phyloP scores from a whole-genome alignment of 2,113 vertebrate species.

The Oceanodroma tethys region DNA sequence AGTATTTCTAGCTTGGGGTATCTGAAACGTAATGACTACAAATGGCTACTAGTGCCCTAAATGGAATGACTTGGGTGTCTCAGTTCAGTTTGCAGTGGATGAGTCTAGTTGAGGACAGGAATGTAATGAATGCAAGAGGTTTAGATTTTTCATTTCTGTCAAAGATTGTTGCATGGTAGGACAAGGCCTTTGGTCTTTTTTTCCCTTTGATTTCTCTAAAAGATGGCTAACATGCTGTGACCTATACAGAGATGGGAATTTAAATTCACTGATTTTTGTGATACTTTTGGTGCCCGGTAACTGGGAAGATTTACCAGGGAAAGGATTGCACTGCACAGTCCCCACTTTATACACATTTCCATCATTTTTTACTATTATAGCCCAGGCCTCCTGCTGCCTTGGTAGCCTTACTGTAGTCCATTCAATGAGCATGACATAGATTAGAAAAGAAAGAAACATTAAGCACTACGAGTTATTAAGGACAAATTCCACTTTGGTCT shows the following conservation, averaged over 20 bases:
- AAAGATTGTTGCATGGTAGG: background rate
- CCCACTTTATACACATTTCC: background rate
- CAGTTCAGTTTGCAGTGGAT: background rate
- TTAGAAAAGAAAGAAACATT: background rate
- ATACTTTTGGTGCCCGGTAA: background rate
- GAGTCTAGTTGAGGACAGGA: background rate
- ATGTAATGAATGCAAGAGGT: background rate
- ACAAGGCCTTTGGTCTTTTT: background rate
- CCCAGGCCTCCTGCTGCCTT: background rate
- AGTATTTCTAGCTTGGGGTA: background rate
- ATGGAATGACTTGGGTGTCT: background rate
- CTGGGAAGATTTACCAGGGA: background rate
- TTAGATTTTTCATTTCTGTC: background rate
- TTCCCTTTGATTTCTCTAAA: background rate
- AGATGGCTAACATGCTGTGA: background rate
- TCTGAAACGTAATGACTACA: background rate
- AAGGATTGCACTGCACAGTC: background rate
- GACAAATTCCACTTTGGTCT: background rate
- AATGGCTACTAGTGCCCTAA: background rate
- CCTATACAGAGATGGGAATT: background rate
- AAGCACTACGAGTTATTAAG: background rate
- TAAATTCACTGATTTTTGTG: background rate
- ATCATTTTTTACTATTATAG: background rate
- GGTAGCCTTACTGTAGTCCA: background rate
- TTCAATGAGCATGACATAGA: background rate